These are phyloP conservation scores for Magallana ariakensis DNA, from an alignment of 1,140 invertebrate genomes.

Conservation along the genomic window DNA sequence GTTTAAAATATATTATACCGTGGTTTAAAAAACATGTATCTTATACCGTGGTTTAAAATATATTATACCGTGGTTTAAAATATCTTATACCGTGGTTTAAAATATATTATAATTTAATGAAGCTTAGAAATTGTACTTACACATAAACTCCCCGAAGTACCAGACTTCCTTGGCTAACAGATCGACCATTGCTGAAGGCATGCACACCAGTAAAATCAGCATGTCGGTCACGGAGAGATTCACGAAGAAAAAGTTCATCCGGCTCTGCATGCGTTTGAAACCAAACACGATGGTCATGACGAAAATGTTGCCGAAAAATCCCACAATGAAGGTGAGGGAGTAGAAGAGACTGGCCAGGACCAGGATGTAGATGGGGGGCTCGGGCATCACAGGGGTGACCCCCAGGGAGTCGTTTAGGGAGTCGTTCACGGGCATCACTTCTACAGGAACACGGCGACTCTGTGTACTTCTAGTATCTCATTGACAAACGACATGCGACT, in stretches of 20 bases:
- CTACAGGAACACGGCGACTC: not conserved
- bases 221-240: slow-evolving; percentile 88
- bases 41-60: too few relatives aligned
- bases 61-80: too few relatives aligned
- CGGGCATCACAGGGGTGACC: not conserved
- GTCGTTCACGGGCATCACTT: not conserved
- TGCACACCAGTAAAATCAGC: slow-evolving; percentile 90
- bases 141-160: slow-evolving; percentile 89
- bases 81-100: too few relatives aligned
- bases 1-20: too few relatives aligned
- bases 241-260: slow-evolving; percentile 90
- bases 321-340: slow-evolving; percentile 65
- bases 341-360: slow-evolving; percentile 71
- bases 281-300: slow-evolving; percentile 64
- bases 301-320: slow-evolving; percentile 67
- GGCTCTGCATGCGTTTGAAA: slow-evolving; percentile 85
- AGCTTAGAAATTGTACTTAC: slow-evolving; percentile 81
- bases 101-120: too few relatives aligned
- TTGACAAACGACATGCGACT: too few relatives aligned
- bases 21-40: too few relatives aligned
- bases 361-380: slow-evolving; percentile 89
- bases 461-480: too few relatives aligned
- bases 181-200: slow-evolving; percentile 91
- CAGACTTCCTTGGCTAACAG: slow-evolving; percentile 88
- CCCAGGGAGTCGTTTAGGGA: not conserved